These are phyloP conservation scores for Suncus etruscus DNA, from an alignment of 2,113 vertebrate genomes.

Conservation along the genomic window DNA sequence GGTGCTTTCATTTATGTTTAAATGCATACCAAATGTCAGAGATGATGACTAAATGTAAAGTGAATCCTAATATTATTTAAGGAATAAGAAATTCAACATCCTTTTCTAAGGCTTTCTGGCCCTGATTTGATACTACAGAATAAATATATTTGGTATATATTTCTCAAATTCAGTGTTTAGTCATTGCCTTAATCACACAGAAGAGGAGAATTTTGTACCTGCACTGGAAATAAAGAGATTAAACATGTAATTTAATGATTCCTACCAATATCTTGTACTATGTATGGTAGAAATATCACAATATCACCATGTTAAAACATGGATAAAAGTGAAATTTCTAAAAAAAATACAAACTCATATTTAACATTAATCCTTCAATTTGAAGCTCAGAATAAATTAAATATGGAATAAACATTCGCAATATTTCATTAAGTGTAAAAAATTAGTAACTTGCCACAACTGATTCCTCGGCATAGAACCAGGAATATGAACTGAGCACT, in stretches of 20 bases:
- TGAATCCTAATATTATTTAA: background rate
- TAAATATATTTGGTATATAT: background rate
- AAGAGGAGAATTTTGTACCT: background rate
- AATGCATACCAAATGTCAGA: background rate
- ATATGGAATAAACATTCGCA: background rate
- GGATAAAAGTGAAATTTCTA: background rate
- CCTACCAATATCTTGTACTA: background rate
- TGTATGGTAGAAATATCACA: background rate
- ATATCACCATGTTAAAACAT: background rate
- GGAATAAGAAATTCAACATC: background rate
- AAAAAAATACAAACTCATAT: background rate
- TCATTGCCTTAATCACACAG: background rate
- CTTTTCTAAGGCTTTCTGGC: background rate
- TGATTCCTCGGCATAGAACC: too few relatives aligned
- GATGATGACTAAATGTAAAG: background rate
- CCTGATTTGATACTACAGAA: background rate
- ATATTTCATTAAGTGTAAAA: background rate
- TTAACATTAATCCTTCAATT: background rate
- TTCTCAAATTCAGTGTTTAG: background rate
- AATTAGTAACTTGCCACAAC: too few relatives aligned
- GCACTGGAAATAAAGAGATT: background rate
- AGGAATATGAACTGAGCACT: too few relatives aligned
- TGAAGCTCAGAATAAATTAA: background rate
- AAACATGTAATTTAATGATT: background rate
- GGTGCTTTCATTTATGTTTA: background rate